Evolutionary conservation across 2,797 vertebrate species (phyloP).

Genomic region (Cossypha caffra): DNA sequence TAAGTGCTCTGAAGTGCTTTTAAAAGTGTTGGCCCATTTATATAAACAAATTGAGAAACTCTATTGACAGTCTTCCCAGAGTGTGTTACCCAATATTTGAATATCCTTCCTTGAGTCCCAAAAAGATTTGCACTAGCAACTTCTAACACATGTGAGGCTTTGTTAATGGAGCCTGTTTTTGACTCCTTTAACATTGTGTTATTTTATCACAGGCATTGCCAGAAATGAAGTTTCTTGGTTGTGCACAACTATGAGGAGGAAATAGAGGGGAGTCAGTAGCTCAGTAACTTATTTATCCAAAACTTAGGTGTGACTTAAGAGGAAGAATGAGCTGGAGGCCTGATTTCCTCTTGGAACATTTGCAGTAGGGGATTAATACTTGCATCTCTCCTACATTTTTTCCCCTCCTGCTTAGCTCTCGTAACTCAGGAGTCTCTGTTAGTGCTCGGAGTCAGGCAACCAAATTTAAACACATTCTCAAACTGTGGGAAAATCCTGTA

Average conservation of each 20-base stretch:
- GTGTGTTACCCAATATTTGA: slow-evolving; percentile 35
- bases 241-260: not conserved
- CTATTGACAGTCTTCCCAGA: slow-evolving; percentile 46
- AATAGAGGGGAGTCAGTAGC: not conserved
- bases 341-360: not conserved
- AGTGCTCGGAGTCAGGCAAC: not conserved
- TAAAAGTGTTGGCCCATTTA: slow-evolving; percentile 61
- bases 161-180: not conserved
- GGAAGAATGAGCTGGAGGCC: not conserved
- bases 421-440: not conserved
- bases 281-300: slow-evolving; percentile 10
- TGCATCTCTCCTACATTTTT: not conserved
- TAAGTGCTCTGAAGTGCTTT: slow-evolving; percentile 78
- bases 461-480: not conserved
- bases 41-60: slow-evolving; percentile 74
- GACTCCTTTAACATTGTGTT: not conserved
- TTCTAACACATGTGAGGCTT: not conserved
- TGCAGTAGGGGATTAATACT: not conserved
- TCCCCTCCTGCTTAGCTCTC: not conserved
- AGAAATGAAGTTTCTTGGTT: not conserved
- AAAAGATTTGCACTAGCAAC: not conserved
- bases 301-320: not conserved
- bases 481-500: not conserved
- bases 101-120: slow-evolving; percentile 12
- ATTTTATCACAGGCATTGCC: not conserved